Evolutionary conservation across 2,888 invertebrate genomes (phyloP).

Genomic region (Pantelozetes paolii): DNA sequence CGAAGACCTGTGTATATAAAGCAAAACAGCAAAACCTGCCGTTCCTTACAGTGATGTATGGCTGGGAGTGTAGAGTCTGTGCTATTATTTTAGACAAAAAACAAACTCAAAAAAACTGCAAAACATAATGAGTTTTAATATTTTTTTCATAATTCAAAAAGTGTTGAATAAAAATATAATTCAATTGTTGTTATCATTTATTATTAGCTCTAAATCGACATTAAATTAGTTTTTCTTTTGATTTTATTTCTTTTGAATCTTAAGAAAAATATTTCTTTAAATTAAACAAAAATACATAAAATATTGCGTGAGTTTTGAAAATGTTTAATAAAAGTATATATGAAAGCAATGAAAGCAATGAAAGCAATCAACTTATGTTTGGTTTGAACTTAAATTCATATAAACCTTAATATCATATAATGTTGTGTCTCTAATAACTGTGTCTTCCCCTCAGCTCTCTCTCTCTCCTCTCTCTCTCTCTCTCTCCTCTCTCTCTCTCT

Average conservation of each 20-base stretch:
- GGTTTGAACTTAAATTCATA: not conserved
- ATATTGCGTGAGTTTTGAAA: not conserved
- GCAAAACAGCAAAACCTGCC: not conserved
- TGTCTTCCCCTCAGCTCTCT: too few relatives aligned
- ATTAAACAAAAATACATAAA: too few relatives aligned
- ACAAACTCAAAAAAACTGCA: too few relatives aligned
- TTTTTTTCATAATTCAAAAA: too few relatives aligned
- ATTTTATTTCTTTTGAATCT: not conserved
- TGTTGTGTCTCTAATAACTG: too few relatives aligned
- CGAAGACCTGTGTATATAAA: not conserved
- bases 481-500: too few relatives aligned
- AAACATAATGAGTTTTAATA: too few relatives aligned
- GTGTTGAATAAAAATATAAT: not conserved
- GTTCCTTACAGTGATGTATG: too few relatives aligned
- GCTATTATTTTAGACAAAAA: too few relatives aligned
- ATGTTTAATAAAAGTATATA: not conserved
- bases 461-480: too few relatives aligned
- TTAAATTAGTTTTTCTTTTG: conserved; percentile 11
- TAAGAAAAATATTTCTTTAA: not conserved
- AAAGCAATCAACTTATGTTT: not conserved
- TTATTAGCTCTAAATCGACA: not conserved
- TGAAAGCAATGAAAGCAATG: not conserved
- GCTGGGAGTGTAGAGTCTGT: too few relatives aligned
- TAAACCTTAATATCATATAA: too few relatives aligned
- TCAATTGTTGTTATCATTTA: not conserved